These are phyloP conservation scores for Dicranocentrus wangi DNA, from an alignment of 2,888 invertebrate genomes.

Conservation along the genomic window DNA sequence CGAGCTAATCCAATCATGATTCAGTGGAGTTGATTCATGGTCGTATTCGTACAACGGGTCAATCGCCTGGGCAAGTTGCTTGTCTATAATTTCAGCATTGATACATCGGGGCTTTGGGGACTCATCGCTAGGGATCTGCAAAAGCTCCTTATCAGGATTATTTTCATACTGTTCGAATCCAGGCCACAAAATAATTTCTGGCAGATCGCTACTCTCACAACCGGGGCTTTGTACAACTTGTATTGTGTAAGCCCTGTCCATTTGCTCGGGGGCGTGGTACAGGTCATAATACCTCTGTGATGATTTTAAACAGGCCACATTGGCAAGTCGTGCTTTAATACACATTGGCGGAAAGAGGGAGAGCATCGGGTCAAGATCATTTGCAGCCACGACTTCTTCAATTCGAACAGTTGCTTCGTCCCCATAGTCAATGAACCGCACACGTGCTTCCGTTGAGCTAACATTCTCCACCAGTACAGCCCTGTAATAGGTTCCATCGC, in stretches of 20 bases:
- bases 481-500: constrained; percentile 24
- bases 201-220: background rate
- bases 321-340: constrained; percentile 25
- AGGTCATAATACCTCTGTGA: too few species aligned
- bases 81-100: too few species aligned
- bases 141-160: background rate
- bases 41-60: too few species aligned
- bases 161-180: background rate
- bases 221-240: background rate
- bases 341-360: background rate
- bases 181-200: too few species aligned
- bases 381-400: constrained; percentile 12
- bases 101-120: too few species aligned
- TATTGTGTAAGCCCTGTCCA: background rate
- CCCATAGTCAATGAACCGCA: constrained; percentile 39
- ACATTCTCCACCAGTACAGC: background rate
- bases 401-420: constrained; percentile 6
- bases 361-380: constrained; percentile 4
- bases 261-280: background rate
- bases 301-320: constrained; percentile 28
- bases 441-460: background rate
- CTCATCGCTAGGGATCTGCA: too few species aligned
- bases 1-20: too few species aligned
- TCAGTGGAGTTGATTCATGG: too few species aligned
- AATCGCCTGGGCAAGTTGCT: too few species aligned